Evolutionary conservation across 2,888 invertebrate genomes (phyloP), one percentile per base, ranked within the genome.

Genomic region (Dicranocentrus wangi): DNA sequence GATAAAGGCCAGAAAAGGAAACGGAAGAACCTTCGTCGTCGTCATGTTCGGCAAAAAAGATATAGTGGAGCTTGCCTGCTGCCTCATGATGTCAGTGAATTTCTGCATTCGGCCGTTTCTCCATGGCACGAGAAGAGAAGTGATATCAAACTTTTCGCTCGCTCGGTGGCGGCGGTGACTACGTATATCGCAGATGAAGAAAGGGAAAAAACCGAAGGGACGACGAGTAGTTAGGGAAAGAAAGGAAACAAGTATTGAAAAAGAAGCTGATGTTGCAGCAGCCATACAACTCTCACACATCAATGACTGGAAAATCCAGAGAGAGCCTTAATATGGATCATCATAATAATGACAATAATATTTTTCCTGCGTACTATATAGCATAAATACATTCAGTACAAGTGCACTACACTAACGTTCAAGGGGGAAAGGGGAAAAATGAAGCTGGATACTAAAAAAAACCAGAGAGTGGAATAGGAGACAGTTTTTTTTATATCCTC

Each of bases 281-380:
- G 55, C 23, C 55, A 21, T 23, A 55, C 55, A 55, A 21, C 55
- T 55, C 55, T 55, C 55, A 55, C 55, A 55, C 55, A 55, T 55
- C 55, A 55, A 55, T 55, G 55, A 55, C 21, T 55, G 55, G 55
- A 55, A 55, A 55, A 55, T 55, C 55, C 55, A 21, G 55, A 19
- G 55, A 55, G 55, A 55, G 23, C 19, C 55, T 55, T 55, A 55
- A 55, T 55, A 55, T 55, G 55, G 55, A 55, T 55, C 55, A 55
- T 21, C 55, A 21, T 55, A 55, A 55, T 55, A 21, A 55, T 19
- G 55, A 55, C 21, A 21, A 55, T 55, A 55, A 21, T 55, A 21
- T 55, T 55, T 55, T 55, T 19, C 5, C 19, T 55, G 23, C 21
- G 55, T 19, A 23, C 21, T 55, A 55, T 55, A 47, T 7, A 47